These are phyloP conservation scores for Ibidorhyncha struthersii DNA, from an alignment of 2,113 vertebrate genomes.

Conservation along the genomic window DNA sequence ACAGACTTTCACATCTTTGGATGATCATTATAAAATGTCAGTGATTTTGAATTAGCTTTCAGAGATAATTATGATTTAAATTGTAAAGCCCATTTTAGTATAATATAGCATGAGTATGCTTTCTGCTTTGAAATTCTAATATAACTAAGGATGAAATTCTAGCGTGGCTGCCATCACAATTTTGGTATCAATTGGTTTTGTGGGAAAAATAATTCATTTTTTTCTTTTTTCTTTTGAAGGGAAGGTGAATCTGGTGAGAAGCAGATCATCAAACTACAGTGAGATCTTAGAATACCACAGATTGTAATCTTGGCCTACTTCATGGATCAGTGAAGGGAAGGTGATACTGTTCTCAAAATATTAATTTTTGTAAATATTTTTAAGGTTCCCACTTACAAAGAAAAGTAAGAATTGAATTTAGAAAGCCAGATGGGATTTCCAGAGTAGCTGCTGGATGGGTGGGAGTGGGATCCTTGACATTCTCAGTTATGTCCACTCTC, in stretches of 20 bases:
- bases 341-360: neutral
- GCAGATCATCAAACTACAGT: neutral
- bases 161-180: neutral
- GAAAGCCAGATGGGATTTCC: neutral
- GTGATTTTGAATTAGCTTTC: conserved; percentile 38
- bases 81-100: neutral
- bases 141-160: neutral
- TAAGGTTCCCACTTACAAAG: neutral
- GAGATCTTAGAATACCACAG: neutral
- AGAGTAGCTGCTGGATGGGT: neutral
- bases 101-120: neutral
- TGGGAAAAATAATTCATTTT: neutral
- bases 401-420: neutral
- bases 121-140: conserved; percentile 21
- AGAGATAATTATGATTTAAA: conserved; percentile 2
- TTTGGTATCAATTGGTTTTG: neutral
- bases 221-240: neutral
- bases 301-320: neutral
- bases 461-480: neutral
- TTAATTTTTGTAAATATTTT: neutral
- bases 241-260: neutral
- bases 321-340: neutral
- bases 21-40: conserved; percentile 3
- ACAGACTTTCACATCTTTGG: neutral
- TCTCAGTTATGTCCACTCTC: neutral